A percentile compares a stretch with the other conserved stretches of the same genome.
phyloP scores from a whole-genome alignment of 2,888 invertebrate species.

The Hypselothyrea guttata region DNA sequence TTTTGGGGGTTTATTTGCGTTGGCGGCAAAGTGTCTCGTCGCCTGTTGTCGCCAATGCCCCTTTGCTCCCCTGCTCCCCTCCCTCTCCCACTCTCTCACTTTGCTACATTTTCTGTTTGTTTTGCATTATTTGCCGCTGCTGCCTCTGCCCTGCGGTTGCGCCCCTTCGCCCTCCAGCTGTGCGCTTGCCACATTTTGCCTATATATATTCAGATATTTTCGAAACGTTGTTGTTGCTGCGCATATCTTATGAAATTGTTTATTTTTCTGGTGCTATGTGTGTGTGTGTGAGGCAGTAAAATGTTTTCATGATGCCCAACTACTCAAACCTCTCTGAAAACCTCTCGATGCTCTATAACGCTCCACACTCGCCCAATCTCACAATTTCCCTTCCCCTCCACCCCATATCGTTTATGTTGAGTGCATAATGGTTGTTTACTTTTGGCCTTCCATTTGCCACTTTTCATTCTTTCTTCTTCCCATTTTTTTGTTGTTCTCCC shows the following conservation, averaged over 20 bases:
- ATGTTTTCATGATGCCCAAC: conserved; percentile 67
- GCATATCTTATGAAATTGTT: conserved; percentile 77
- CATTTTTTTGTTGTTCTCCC: conserved; percentile 19
- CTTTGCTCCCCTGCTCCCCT: neutral
- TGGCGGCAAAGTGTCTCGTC: conserved; percentile 78
- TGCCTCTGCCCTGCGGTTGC: conserved; percentile 5
- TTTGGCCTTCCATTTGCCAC: conserved; percentile 52
- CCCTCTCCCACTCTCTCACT: conserved; percentile 7
- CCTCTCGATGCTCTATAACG: conserved; percentile 2
- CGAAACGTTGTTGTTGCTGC: conserved; percentile 40
- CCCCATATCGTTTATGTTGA: conserved; percentile 59
- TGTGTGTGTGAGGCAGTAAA: conserved; percentile 51
- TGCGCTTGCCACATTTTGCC: conserved; percentile 55
- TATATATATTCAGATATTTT: conserved; percentile 67
- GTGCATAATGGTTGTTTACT: conserved; percentile 77
- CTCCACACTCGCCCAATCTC: neutral
- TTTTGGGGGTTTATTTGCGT: conserved; percentile 66
- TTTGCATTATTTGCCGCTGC: conserved; percentile 67
- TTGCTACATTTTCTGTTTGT: conserved; percentile 63
- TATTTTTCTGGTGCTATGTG: conserved; percentile 55
- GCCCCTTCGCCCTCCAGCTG: conserved; percentile 24
- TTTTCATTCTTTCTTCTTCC: conserved; percentile 16
- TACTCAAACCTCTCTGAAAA: conserved; percentile 43
- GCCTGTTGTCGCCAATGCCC: conserved; percentile 41
- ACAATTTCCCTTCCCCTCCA: conserved; percentile 9